A percentile compares a stretch with the other conserved stretches of the same genome.
phyloP scores from a whole-genome alignment of 2,888 invertebrate genomes.

The Clusia tigrina region DNA sequence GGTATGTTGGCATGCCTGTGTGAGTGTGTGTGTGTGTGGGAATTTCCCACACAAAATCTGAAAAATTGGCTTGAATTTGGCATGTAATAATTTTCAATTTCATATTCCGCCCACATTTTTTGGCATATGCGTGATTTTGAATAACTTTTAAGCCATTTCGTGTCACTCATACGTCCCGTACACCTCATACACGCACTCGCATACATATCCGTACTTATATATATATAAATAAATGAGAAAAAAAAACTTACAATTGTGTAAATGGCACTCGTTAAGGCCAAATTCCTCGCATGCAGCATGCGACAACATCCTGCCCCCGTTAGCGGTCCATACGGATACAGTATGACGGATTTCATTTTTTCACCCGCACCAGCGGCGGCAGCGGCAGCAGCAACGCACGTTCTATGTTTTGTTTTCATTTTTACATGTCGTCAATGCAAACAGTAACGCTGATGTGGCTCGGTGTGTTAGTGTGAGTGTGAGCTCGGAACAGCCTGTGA shows the following conservation, averaged over 20 bases:
- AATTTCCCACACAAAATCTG: too few species aligned
- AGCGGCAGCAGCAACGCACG: constrained; percentile 41
- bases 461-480: not conserved
- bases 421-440: constrained; percentile 35
- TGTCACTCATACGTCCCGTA: too few species aligned
- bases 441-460: constrained; percentile 12
- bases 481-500: not conserved
- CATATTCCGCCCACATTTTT: not conserved
- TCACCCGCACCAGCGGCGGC: constrained; percentile 46
- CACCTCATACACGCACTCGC: too few species aligned
- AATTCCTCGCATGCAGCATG: constrained; percentile 75
- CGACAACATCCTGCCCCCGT: constrained; percentile 69
- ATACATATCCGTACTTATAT: constrained; percentile 61
- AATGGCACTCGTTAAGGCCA: constrained; percentile 76
- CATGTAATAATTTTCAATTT: too few species aligned
- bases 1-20: too few species aligned
- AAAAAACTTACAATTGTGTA: constrained; percentile 80
- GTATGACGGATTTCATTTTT: constrained; percentile 67
- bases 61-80: too few species aligned
- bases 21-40: too few species aligned
- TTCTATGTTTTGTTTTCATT: constrained; percentile 56
- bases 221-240: too few species aligned
- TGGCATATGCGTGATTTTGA: too few species aligned
- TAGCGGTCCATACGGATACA: constrained; percentile 66
- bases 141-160: too few species aligned